These are phyloP conservation scores for Myopa tessellatipennis DNA, from an alignment of 2,888 invertebrate genomes.

Conservation along the genomic window DNA sequence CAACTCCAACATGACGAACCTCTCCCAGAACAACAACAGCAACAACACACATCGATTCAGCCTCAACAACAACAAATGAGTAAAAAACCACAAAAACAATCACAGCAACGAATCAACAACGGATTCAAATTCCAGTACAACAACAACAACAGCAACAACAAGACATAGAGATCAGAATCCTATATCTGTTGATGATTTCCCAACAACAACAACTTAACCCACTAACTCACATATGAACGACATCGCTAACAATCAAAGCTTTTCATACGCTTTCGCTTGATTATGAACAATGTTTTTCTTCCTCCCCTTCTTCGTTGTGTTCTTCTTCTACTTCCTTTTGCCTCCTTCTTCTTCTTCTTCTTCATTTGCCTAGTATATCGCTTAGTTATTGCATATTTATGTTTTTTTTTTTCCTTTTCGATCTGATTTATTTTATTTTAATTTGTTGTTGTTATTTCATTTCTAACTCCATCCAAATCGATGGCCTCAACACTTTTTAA, in stretches of 20 bases:
- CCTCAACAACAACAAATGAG: background rate
- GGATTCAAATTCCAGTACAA: constrained; percentile 1
- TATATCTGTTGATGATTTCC: no score
- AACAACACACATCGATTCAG: background rate
- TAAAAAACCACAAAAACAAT: background rate
- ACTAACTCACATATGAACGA: constrained; percentile 19
- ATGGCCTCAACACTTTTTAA: constrained; percentile 55
- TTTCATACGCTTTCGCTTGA: constrained; percentile 19
- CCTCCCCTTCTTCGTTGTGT: background rate
- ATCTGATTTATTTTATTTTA: constrained; percentile 10
- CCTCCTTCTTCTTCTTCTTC: background rate
- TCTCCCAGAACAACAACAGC: constrained; percentile 19
- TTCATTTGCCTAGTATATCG: background rate
- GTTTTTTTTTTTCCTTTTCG: background rate
- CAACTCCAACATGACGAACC: background rate
- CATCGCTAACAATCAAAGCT: constrained; percentile 25
- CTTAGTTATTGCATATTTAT: background rate
- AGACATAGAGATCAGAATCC: background rate
- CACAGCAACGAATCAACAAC: constrained; percentile 15
- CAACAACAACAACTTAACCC: constrained; percentile 19
- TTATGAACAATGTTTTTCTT: background rate
- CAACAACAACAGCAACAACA: background rate
- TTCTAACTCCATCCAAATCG: background rate
- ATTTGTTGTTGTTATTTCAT: constrained; percentile 1
- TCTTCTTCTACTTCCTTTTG: background rate